Evolutionary conservation across 2,888 invertebrate genomes (phyloP), one percentile per base, ranked within the genome.

Genomic region (Caenorhabditis japonica): DNA sequence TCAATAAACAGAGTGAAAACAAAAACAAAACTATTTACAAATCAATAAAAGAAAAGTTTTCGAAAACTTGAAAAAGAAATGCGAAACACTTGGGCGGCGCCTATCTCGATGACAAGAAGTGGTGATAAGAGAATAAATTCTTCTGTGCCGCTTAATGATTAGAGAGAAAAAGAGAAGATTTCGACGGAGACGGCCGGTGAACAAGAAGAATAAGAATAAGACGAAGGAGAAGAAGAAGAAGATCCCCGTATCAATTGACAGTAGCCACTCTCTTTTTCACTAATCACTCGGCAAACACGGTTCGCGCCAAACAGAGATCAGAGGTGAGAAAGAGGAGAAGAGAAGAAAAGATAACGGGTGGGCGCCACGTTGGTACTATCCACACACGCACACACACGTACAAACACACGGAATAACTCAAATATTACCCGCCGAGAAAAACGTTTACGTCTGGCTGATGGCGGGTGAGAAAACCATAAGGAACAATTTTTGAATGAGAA

Each of bases 281-380:
- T 61, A 61, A 61, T 52, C 61, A 61, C 52, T 61, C 34, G 36
- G 61, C 46, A 52, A 61, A 61, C 52, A 61, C 51, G 49, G 46
- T 47, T 25, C 61, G 44, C 43, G 44, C 43, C 13, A 19, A 36
- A 21, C 12, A 30, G 30, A 30, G 30, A 30, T 30, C n/a, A n/a
- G n/a, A n/a, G n/a, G n/a, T n/a, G n/a, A n/a, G n/a, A n/a, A n/a
- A n/a, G n/a, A n/a, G n/a, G n/a, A 17, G 13, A 39, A 36, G 13
- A n/a, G 13, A 47, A 25, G 56, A 38, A 49, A 49, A 43, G n/a
- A n/a, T n/a, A n/a, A 23, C 34, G 56, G 56, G 38, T 19, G 46
- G 58, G 61, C 61, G 61, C 61, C 61, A 61, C 44, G 27, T 27
- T 52, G 61, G 61, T 61, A 23, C 15, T 8, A 49, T 47, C 19